Conservation (phyloP, 2,888 invertebrate genomes). For the Nemotelus nigrinus region DNA sequence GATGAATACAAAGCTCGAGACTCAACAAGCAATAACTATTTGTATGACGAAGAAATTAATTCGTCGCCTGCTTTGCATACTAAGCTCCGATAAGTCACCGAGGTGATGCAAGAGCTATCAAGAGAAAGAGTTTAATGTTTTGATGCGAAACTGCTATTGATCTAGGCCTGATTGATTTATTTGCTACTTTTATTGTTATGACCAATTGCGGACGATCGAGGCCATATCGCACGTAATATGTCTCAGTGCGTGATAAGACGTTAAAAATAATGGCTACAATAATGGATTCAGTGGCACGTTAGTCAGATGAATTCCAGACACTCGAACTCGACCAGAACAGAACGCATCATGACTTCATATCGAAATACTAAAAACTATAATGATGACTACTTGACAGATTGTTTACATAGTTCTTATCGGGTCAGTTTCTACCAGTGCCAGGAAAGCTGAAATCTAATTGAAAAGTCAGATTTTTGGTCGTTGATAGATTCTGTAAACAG, state of each 20-base stretch:
- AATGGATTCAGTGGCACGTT: no score
- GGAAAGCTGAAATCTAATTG: no score
- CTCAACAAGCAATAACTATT: constrained; percentile 21
- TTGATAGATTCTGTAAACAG: no score
- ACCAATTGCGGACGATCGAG: constrained; percentile 7
- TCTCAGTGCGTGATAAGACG: constrained; percentile 1
- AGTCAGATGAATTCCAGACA: no score
- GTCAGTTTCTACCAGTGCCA: no score
- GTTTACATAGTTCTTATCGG: no score
- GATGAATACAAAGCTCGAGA: neutral
- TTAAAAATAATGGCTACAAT: no score
- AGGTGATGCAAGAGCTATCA: neutral
- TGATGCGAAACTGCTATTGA: neutral
- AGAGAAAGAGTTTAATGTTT: neutral
- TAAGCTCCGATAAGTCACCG: neutral
- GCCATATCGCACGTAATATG: constrained; percentile 1
- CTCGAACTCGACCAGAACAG: neutral
- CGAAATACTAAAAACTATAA: no score
- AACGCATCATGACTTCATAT: neutral
- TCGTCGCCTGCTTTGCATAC: constrained; percentile 18
- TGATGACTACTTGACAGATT: no score
- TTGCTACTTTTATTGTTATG: neutral
- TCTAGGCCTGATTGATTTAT: neutral
- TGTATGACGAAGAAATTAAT: constrained; percentile 33
- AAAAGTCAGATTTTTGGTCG: no score